phyloP scores from a whole-genome alignment of 1,140 invertebrate genomes.

The Vanessa atalanta region DNA sequence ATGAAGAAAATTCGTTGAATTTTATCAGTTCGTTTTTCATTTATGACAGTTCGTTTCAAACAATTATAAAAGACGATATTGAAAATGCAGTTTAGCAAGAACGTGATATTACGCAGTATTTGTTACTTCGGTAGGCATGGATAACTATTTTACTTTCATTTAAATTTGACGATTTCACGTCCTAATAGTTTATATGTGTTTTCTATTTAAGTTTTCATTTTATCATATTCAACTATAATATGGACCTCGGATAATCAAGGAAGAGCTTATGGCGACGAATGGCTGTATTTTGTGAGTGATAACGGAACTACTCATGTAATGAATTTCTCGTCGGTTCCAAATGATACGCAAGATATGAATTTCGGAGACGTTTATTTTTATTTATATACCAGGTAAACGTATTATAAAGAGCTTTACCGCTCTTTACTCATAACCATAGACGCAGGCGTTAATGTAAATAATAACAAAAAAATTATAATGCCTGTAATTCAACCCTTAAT shows the following conservation, averaged over 20 bases:
- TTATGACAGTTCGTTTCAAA: not conserved
- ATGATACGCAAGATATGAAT: constrained; percentile 46
- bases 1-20: not conserved
- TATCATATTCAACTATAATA: not conserved
- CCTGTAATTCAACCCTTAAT: too few relatives aligned
- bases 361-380: constrained; percentile 62
- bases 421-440: too few relatives aligned
- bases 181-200: not conserved
- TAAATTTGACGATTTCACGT: too few relatives aligned
- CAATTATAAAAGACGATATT: not conserved
- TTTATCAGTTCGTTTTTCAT: not conserved
- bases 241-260: not conserved
- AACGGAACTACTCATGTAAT: constrained; percentile 49
- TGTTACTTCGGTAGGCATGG: not conserved
- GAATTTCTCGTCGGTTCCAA: constrained; percentile 60
- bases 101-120: not conserved
- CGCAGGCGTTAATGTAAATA: too few relatives aligned
- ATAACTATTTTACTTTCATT: not conserved
- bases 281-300: constrained; percentile 60
- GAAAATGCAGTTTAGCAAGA: not conserved
- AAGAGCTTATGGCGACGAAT: constrained; percentile 46
- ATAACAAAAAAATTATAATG: too few relatives aligned
- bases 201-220: constrained; percentile 16
- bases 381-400: constrained; percentile 64
- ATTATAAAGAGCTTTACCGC: not conserved